Conservation (phyloP, 64 coral and sea anemone species). For the Montipora foliosa region DNA sequence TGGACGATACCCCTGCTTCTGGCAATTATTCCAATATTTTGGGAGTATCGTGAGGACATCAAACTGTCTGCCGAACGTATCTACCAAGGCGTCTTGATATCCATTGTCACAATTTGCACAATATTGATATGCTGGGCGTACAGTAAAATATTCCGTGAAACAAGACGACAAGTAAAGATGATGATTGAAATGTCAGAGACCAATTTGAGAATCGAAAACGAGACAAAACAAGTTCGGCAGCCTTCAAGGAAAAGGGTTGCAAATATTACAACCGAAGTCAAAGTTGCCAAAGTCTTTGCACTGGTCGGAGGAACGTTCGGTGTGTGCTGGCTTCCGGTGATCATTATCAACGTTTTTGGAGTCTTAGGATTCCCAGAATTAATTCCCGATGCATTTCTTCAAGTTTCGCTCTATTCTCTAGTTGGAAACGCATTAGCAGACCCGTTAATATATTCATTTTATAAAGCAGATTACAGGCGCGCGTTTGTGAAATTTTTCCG, state of each 20-base stretch:
- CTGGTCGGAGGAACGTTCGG: slow-evolving; percentile 71
- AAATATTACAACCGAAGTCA: slow-evolving; percentile 74
- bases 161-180: slow-evolving; percentile 68
- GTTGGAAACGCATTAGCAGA: slow-evolving; percentile 82
- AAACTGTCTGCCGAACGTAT: slow-evolving; percentile 38
- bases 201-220: slow-evolving; percentile 9
- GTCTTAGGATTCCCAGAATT: slow-evolving; percentile 23
- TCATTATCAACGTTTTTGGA: slow-evolving; percentile 81
- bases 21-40: slow-evolving; percentile 77
- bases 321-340: slow-evolving; percentile 84
- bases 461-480: slow-evolving; percentile 70
- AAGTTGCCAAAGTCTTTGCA: slow-evolving; percentile 85
- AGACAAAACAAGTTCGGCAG: not conserved
- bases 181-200: slow-evolving; percentile 48
- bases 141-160: slow-evolving; percentile 72
- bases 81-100: slow-evolving; percentile 74
- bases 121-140: slow-evolving; percentile 68
- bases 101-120: slow-evolving; percentile 55
- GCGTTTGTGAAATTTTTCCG: slow-evolving; percentile 56
- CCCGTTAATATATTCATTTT: slow-evolving; percentile 81
- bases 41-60: slow-evolving; percentile 55
- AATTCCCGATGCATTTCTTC: slow-evolving; percentile 49
- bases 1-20: slow-evolving; percentile 79
- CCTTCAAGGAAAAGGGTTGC: slow-evolving; percentile 5
- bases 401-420: slow-evolving; percentile 78